phyloP scores from a whole-genome alignment of 2,797 vertebrate species.

The Eidolon dupreanum region DNA sequence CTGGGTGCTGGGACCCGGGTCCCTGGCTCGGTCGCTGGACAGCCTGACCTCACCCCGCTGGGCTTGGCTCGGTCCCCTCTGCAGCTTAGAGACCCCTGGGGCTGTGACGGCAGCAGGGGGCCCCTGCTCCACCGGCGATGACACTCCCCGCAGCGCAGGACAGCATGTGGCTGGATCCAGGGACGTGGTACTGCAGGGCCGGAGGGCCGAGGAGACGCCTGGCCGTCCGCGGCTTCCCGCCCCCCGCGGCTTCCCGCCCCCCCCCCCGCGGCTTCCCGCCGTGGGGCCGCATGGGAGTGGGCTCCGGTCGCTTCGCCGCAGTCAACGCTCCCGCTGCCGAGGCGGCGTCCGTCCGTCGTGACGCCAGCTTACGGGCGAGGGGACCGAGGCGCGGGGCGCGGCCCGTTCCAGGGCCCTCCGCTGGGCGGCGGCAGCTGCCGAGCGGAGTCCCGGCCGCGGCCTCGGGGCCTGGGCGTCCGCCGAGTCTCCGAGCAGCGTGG shows the following conservation, averaged over 20 bases:
- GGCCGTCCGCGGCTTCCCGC: no score
- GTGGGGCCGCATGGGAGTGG: accelerated
- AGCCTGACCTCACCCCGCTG: accelerated
- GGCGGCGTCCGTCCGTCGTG: accelerated
- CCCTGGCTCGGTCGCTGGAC: accelerated
- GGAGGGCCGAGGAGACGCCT: accelerated
- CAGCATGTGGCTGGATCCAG: background rate
- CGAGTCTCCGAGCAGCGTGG: background rate
- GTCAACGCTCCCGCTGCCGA: accelerated
- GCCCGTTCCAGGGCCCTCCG: background rate
- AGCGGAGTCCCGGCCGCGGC: background rate
- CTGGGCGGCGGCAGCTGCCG: no score
- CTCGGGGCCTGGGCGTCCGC: accelerated
- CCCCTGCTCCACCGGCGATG: accelerated
- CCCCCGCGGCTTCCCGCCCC: no score
- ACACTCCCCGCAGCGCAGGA: accelerated
- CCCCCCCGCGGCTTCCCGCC: no score
- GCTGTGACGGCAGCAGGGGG: background rate
- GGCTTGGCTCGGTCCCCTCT: background rate
- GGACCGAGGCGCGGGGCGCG: background rate
- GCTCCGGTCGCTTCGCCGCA: accelerated
- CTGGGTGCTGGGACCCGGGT: accelerated
- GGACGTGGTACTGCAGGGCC: background rate
- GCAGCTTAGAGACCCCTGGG: background rate
- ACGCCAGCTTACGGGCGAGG: accelerated